These are phyloP conservation scores for Dicerorhinus sumatrensis DNA, from an alignment of 2,113 vertebrate genomes.

Conservation along the genomic window DNA sequence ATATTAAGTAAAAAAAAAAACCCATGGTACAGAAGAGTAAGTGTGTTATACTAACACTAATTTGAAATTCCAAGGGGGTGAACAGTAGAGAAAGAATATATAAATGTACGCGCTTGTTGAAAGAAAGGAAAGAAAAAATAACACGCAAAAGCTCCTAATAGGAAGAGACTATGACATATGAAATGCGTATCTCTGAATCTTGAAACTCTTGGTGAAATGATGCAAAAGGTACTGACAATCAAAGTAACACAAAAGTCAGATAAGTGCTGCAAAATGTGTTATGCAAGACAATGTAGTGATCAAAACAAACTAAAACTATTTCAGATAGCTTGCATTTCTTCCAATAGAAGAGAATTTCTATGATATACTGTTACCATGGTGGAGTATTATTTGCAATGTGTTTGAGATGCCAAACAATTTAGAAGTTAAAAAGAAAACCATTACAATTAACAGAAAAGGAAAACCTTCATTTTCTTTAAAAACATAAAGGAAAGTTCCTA, in stretches of 20 bases:
- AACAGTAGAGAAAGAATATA: background rate
- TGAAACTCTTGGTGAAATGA: background rate
- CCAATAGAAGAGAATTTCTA: background rate
- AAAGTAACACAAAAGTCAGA: background rate
- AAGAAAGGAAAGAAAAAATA: background rate
- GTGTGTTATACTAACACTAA: background rate
- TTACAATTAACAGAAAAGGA: conserved; percentile 6
- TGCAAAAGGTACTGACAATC: background rate
- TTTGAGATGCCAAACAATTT: background rate
- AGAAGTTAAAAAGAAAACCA: conserved; percentile 23
- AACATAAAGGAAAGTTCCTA: background rate
- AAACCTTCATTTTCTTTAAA: conserved; percentile 23
- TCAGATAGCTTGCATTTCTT: background rate
- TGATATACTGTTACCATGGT: background rate
- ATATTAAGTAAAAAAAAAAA: background rate
- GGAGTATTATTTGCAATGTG: background rate
- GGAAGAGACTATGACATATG: background rate
- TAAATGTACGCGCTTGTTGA: background rate
- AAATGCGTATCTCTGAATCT: background rate
- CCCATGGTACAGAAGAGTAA: background rate
- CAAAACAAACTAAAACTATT: background rate
- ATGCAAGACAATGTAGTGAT: background rate
- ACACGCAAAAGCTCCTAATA: background rate
- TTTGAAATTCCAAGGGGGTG: background rate
- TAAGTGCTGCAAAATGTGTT: background rate